phyloP scores from a whole-genome alignment of 2,888 invertebrate genomes.

The Teleogryllus oceanicus region DNA sequence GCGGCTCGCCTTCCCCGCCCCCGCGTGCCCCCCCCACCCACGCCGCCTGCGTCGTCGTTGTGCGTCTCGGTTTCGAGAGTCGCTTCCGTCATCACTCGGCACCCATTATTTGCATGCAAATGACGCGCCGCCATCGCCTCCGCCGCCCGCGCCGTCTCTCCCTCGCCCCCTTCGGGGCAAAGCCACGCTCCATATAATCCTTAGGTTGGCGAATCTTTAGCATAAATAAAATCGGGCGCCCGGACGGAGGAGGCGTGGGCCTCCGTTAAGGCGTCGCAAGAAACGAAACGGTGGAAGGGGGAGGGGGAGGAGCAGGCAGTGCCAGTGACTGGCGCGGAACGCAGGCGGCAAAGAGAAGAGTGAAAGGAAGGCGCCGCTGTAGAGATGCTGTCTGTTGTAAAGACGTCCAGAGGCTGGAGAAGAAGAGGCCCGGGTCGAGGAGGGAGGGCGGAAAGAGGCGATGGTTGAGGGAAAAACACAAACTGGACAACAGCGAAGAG shows the following conservation, averaged over 20 bases:
- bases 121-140: not conserved
- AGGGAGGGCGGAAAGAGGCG: too few relatives aligned
- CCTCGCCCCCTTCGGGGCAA: not conserved
- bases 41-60: not conserved
- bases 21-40: too few relatives aligned
- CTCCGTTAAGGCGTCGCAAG: not conserved
- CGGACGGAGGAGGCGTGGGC: not conserved
- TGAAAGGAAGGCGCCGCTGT: too few relatives aligned
- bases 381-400: too few relatives aligned
- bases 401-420: too few relatives aligned
- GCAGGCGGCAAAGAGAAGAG: too few relatives aligned
- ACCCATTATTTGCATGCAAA: not conserved
- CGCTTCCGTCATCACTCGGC: not conserved
- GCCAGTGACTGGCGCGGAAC: too few relatives aligned
- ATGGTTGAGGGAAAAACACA: too few relatives aligned
- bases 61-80: too few relatives aligned
- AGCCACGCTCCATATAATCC: conserved; percentile 9
- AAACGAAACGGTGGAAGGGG: not conserved
- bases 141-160: not conserved
- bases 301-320: not conserved
- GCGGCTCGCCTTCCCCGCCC: too few relatives aligned
- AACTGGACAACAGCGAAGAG: too few relatives aligned
- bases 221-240: not conserved
- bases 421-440: too few relatives aligned
- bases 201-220: not conserved